Conservation (phyloP, 2,113 vertebrate genomes). For the Talpa occidentalis region DNA sequence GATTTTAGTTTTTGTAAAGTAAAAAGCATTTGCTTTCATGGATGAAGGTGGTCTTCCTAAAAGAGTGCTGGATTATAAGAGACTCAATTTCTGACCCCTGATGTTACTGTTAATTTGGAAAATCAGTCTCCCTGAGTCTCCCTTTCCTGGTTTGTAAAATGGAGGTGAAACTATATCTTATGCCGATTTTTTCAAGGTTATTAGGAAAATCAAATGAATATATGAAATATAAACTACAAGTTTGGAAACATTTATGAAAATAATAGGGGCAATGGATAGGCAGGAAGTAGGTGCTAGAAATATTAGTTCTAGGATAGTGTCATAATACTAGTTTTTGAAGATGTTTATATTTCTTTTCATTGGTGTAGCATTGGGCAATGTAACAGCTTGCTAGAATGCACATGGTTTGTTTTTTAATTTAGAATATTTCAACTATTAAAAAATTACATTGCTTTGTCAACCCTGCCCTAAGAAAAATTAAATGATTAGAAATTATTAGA, state of each 20-base stretch:
- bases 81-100: not conserved
- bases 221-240: constrained; percentile 14
- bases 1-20: not conserved
- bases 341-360: not conserved
- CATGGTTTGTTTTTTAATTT: not conserved
- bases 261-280: not conserved
- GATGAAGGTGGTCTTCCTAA: not conserved
- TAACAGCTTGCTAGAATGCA: not conserved
- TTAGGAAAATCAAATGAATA: constrained; percentile 44
- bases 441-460: not conserved
- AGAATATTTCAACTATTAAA: constrained; percentile 9
- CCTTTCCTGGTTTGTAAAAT: constrained; percentile 36
- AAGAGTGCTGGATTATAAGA: not conserved
- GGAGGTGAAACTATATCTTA: not conserved
- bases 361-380: not conserved
- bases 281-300: not conserved
- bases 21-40: not conserved
- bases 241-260: not conserved
- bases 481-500: not conserved
- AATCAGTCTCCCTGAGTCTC: not conserved
- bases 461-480: not conserved
- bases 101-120: not conserved
- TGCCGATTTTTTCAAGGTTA: constrained; percentile 1
- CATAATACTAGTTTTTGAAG: not conserved
- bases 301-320: not conserved